phyloP scores from a whole-genome alignment of 2,113 vertebrate genomes.

The Lepus europaeus region DNA sequence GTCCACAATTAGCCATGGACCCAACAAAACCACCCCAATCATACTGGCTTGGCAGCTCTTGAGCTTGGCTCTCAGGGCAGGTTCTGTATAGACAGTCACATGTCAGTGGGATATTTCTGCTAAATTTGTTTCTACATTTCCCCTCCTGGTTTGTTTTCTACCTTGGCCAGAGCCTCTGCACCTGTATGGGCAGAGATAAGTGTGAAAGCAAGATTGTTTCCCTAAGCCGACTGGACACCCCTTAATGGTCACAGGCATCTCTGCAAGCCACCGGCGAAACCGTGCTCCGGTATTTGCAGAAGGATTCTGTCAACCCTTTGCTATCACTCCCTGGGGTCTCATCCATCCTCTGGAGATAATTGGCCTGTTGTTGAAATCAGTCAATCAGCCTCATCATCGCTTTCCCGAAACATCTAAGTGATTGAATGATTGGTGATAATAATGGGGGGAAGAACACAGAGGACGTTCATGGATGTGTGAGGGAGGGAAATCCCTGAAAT shows the following conservation, averaged over 20 bases:
- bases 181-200: not conserved
- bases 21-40: too few relatives aligned
- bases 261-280: not conserved
- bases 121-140: not conserved
- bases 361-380: constrained; percentile 68
- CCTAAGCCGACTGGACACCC: not conserved
- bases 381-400: constrained; percentile 73
- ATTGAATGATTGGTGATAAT: constrained; percentile 39
- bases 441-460: not conserved
- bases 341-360: constrained; percentile 70
- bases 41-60: too few relatives aligned
- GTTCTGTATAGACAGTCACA: not conserved
- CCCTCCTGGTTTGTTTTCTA: not conserved
- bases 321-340: not conserved
- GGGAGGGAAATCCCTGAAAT: not conserved
- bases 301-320: not conserved
- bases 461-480: not conserved
- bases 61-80: not conserved
- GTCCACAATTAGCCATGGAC: fast-evolving
- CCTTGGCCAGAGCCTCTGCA: not conserved
- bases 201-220: not conserved
- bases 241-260: not conserved
- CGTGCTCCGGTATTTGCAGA: fast-evolving
- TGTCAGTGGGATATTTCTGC: not conserved
- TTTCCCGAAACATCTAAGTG: constrained; percentile 46